Evolutionary conservation across 2,888 invertebrate species (phyloP).

Genomic region (Yponomeuta plumbellus): DNA sequence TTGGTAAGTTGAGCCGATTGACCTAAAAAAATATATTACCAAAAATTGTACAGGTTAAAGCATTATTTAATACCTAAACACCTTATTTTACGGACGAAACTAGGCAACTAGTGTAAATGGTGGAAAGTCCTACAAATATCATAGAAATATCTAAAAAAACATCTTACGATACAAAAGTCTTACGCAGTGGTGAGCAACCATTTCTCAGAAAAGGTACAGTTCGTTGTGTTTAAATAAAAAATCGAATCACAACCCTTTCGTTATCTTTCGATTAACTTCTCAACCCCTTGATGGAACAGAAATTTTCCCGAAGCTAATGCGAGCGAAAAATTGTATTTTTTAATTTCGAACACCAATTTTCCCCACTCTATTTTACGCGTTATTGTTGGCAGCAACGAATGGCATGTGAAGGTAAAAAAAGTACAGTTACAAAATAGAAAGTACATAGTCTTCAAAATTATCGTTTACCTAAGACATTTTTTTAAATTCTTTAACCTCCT

Average conservation of each 20-base stretch:
- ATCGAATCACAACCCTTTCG: slow-evolving; percentile 28
- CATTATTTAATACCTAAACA: too few relatives aligned
- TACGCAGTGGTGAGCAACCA: too few relatives aligned
- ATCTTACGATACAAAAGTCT: too few relatives aligned
- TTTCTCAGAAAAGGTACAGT: neutral
- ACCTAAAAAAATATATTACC: too few relatives aligned
- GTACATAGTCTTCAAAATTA: neutral
- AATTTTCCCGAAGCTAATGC: slow-evolving; percentile 25
- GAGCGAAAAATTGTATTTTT: neutral
- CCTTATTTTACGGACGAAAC: too few relatives aligned
- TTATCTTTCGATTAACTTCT: slow-evolving; percentile 66
- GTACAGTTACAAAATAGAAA: neutral
- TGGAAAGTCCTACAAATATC: too few relatives aligned
- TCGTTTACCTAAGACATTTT: neutral
- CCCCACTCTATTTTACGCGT: neutral
- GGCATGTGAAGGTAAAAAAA: neutral
- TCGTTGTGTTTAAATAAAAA: neutral
- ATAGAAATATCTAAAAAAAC: too few relatives aligned
- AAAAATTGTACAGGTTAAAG: too few relatives aligned
- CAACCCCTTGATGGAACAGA: slow-evolving; percentile 19
- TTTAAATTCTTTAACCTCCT: too few relatives aligned
- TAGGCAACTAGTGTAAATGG: too few relatives aligned
- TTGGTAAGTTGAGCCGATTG: too few relatives aligned
- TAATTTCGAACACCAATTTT: neutral
- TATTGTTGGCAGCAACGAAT: too few relatives aligned